Percentiles rank a stretch among this genome's conserved stretches.
phyloP scores from a whole-genome alignment of 1,140 invertebrate species.

The Pseudobourletiella spinata region DNA sequence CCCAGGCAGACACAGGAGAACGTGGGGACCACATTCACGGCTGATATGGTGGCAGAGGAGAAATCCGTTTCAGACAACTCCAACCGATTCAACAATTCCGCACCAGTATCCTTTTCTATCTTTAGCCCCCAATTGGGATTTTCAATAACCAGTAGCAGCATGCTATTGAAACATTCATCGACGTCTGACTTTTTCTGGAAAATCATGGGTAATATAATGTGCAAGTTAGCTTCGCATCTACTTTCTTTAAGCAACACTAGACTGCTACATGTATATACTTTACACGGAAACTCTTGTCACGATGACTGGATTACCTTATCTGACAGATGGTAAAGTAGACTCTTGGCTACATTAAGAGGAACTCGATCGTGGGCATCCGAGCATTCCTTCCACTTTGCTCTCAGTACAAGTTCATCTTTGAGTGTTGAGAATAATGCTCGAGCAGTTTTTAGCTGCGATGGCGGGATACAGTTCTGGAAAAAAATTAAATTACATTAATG shows the following conservation, averaged over 20 bases:
- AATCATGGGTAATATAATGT: neutral
- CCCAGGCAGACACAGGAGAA: constrained; percentile 9
- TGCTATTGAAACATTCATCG: constrained; percentile 18
- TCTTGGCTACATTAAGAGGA: constrained; percentile 19
- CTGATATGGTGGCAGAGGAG: constrained; percentile 1
- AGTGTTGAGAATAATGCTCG: neutral
- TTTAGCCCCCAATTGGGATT: constrained; percentile 24
- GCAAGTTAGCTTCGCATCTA: neutral
- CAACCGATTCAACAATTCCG: neutral
- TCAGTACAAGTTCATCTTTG: constrained; percentile 24
- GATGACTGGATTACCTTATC: constrained; percentile 27
- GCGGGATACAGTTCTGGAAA: constrained; percentile 12
- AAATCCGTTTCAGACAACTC: constrained; percentile 11
- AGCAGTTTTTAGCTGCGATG: neutral
- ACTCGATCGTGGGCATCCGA: constrained; percentile 11
- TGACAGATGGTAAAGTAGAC: constrained; percentile 9
- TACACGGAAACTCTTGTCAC: too few species aligned
- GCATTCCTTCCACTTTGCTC: constrained; percentile 13
- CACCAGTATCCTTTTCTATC: neutral
- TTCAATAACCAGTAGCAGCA: constrained; percentile 19
- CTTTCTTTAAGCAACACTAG: too few species aligned
- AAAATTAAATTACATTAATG: neutral
- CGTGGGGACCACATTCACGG: neutral
- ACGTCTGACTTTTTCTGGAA: constrained; percentile 20
- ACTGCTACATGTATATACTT: too few species aligned